Base-by-base conservation (phyloP, 2,888 invertebrate species). In the Pollenia labialis region DNA sequence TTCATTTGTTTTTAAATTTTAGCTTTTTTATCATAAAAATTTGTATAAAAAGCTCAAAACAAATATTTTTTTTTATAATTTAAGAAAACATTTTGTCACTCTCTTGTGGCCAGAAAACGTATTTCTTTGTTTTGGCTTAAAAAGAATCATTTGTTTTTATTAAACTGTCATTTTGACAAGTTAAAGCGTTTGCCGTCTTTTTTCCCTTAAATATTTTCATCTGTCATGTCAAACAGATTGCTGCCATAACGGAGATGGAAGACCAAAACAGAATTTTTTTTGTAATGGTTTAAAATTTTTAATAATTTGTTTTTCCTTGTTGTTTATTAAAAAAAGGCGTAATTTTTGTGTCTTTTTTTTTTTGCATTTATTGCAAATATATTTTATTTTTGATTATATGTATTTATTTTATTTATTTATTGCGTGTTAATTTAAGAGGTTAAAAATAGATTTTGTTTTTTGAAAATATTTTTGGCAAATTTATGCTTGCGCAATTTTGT, bases 361-460 rank as follows among this genome's bases (percentile, higher is more conserved):
- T 52, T 76, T 69, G 72, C 66, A 66, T 48, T 72, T 69, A 71
- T 54, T 68, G 69, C 68, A 79, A 32, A 60, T 18, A 32, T 23
- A 23, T 54, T 56, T 16, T 48, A 72, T 66, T 14, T 18, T 4
- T 56, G 4, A 7, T 44, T 48, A 6, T 46, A n/a, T n/a, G n/a
- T n/a, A 23, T 48, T 6, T 32, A 18, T 68, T 23, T 32, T n/a
- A 56, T 64, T 71, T 85, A 74, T 71, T 74, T 72, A 52, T 81
- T 87, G 87, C 87, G 83, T 84, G 76, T 69, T 88, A 72, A 58
- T 77, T 74, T 42, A 68, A 64, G 6, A 82, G 74, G 54, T 66
- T 81, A 79, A 84, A 82, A 74, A 85, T 85, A 87, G 69, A 84
- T 56, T 69, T 72, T 62, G n/a, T n/a, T 56, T 64, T 72, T 18